Percentiles rank a stretch among this genome's conserved stretches.
phyloP scores from a whole-genome alignment of 1,140 invertebrate genomes.

The Sycophaga agraensis region DNA sequence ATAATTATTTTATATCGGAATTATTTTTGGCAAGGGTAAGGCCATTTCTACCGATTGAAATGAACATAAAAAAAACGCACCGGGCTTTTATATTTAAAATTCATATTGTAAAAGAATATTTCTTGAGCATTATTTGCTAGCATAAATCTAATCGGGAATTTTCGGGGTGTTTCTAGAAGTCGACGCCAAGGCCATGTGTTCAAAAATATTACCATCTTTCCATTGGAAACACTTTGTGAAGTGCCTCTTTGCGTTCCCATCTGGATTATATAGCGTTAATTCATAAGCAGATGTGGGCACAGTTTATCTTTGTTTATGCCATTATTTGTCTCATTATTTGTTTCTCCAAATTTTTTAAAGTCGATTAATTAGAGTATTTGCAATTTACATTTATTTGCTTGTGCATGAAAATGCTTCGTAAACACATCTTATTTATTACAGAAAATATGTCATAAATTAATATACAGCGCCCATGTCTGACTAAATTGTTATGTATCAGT shows the following conservation, averaged over 20 bases:
- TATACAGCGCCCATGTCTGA: slow-evolving; percentile 22
- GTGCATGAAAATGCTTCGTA: too few species aligned
- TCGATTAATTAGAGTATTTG: too few species aligned
- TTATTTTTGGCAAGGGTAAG: slow-evolving; percentile 25
- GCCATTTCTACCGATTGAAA: slow-evolving; percentile 20
- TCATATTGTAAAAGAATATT: slow-evolving; percentile 14
- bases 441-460: slow-evolving; percentile 33
- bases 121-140: neutral
- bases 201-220: slow-evolving; percentile 14
- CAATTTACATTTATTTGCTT: too few species aligned
- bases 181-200: slow-evolving; percentile 12
- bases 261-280: neutral
- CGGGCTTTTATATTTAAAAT: neutral
- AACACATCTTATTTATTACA: too few species aligned
- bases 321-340: too few species aligned
- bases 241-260: slow-evolving; percentile 1
- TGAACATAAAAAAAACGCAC: slow-evolving; percentile 15
- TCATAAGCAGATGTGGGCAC: neutral
- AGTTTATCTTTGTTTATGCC: neutral
- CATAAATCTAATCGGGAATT: neutral
- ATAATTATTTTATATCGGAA: neutral
- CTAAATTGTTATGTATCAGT: slow-evolving; percentile 54
- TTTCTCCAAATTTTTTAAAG: too few species aligned
- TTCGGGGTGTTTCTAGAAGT: slow-evolving; percentile 16
- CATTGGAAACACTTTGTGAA: slow-evolving; percentile 7